Percentiles rank a stretch among this genome's conserved stretches.
Evolutionary conservation across 2,797 vertebrate species (phyloP).

Genomic region (Denticeps clupeoides): DNA sequence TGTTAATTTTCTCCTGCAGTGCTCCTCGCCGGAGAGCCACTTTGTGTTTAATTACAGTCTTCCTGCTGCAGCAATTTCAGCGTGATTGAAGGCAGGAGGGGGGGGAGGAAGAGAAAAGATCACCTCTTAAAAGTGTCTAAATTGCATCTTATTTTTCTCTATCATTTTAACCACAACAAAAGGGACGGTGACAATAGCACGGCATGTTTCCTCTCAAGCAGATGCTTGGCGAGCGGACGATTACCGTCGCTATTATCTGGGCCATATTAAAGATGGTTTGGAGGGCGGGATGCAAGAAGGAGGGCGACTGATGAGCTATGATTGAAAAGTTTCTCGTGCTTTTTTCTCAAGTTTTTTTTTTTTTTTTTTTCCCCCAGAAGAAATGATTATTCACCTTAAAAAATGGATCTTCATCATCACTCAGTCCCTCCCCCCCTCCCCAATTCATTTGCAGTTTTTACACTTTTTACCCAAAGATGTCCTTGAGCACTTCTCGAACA

Average conservation of each 20-base stretch:
- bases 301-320: conserved; percentile 35
- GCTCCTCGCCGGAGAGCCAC: conserved; percentile 76
- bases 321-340: conserved; percentile 63
- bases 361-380: too few relatives aligned
- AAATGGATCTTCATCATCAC: too few relatives aligned
- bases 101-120: conserved; percentile 54
- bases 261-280: conserved; percentile 66
- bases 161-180: conserved; percentile 70
- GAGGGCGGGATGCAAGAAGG: conserved; percentile 22
- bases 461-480: too few relatives aligned
- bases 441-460: too few relatives aligned
- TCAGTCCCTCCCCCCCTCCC: too few relatives aligned
- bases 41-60: conserved; percentile 94
- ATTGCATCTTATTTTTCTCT: conserved; percentile 96
- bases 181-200: conserved; percentile 85
- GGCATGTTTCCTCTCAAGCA: conserved; percentile 74
- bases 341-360: too few relatives aligned
- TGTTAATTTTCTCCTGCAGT: conserved; percentile 73
- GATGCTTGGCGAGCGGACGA: conserved; percentile 64
- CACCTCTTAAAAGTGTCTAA: conserved; percentile 95
- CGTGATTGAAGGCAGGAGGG: conserved; percentile 66
- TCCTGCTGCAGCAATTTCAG: conserved; percentile 89
- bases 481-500: too few relatives aligned
- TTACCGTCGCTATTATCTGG: conserved; percentile 84
- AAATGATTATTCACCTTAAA: too few relatives aligned